Conservation (phyloP, 23 tunicate genomes). For the Trididemnum miniatum region DNA sequence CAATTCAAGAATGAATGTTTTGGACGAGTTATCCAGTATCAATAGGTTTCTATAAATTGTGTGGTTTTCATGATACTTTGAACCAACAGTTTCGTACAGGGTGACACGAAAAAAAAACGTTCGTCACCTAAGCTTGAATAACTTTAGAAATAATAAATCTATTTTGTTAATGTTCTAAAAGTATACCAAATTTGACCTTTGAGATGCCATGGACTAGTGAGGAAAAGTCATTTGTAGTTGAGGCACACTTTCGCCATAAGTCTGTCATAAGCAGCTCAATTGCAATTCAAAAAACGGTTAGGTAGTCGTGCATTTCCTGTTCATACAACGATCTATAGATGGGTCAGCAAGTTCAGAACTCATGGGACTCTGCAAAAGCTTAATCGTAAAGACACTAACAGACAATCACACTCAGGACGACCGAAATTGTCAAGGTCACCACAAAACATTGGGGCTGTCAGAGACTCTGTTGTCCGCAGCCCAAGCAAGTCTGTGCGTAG, state of each 20-base stretch:
- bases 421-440: slow-evolving; percentile 29
- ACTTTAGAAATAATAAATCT: no score
- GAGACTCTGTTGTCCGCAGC: slow-evolving; percentile 34
- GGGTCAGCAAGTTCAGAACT: slow-evolving; percentile 34
- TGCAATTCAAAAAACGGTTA: slow-evolving; percentile 36
- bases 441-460: slow-evolving; percentile 11
- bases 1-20: not conserved
- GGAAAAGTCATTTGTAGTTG: no score
- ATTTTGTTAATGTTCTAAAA: no score
- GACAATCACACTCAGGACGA: slow-evolving; percentile 29
- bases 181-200: no score
- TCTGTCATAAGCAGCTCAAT: slow-evolving; percentile 45
- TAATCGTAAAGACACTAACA: slow-evolving; percentile 22
- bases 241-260: slow-evolving; percentile 40
- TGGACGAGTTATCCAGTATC: not conserved
- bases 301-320: slow-evolving; percentile 30
- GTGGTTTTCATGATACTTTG: no score
- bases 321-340: slow-evolving; percentile 21
- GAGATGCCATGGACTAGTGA: no score
- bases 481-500: slow-evolving; percentile 25
- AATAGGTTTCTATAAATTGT: no score
- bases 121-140: no score
- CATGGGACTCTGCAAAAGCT: slow-evolving; percentile 24
- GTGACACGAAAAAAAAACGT: no score
- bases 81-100: no score